Evolutionary conservation across 2,888 invertebrate genomes (phyloP).

Genomic region (Drosophila imparisetae): DNA sequence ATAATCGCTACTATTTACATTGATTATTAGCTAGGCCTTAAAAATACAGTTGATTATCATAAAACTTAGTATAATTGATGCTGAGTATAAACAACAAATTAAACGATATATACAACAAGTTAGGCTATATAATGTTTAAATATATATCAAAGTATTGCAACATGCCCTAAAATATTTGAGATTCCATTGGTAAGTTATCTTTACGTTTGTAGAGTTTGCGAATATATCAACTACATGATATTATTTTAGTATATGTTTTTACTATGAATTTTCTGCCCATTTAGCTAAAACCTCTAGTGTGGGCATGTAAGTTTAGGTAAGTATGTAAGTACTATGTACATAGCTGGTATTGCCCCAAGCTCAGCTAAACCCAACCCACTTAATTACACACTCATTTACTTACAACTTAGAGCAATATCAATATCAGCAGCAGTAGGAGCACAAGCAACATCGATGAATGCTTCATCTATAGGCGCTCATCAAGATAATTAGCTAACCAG

Average conservation of each 20-base stretch:
- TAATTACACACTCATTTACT: constrained; percentile 68
- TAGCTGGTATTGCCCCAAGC: constrained; percentile 45
- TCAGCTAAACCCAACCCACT: constrained; percentile 61
- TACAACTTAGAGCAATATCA: constrained; percentile 57
- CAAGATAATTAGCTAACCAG: constrained; percentile 61
- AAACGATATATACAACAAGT: constrained; percentile 15
- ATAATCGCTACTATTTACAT: constrained; percentile 53
- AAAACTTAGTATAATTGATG: constrained; percentile 12
- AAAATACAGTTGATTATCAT: constrained; percentile 27
- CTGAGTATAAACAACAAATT: constrained; percentile 7
- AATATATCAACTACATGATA: constrained; percentile 12
- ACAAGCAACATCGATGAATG: not conserved
- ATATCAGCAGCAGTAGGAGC: constrained; percentile 12
- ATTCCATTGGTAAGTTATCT: not conserved
- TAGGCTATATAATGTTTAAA: constrained; percentile 4
- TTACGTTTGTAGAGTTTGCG: constrained; percentile 3
- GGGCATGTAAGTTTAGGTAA: constrained; percentile 32
- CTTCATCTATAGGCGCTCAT: constrained; percentile 26
- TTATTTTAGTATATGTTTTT: constrained; percentile 6
- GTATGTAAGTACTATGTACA: constrained; percentile 60
- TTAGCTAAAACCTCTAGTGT: constrained; percentile 42
- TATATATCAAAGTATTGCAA: constrained; percentile 34
- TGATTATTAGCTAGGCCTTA: constrained; percentile 54
- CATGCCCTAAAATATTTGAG: constrained; percentile 7
- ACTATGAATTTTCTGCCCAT: constrained; percentile 10